Evolutionary conservation across 2,888 invertebrate genomes (phyloP).

Genomic region (Xanthia icteritia): DNA sequence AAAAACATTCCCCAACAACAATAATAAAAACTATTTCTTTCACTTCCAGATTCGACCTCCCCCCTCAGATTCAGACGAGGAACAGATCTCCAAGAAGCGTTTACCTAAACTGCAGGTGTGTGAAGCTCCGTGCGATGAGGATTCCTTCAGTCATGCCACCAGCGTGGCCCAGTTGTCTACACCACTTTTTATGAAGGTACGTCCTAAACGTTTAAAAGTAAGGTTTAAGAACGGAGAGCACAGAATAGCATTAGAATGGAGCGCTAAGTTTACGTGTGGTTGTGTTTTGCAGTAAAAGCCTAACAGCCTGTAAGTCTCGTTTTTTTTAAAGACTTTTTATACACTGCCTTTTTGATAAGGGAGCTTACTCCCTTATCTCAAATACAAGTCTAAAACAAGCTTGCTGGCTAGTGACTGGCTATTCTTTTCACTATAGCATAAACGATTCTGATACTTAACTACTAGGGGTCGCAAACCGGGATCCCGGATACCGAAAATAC

Average conservation of each 20-base stretch:
- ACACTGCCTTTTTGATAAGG: too few species aligned
- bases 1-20: not conserved
- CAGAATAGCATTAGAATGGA: slow-evolving; percentile 4
- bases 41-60: slow-evolving; percentile 81
- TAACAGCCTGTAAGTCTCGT: too few species aligned
- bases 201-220: not conserved
- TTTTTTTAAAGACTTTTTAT: too few species aligned
- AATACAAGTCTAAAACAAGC: too few species aligned
- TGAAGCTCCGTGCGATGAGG: slow-evolving; percentile 77
- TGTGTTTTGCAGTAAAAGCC: too few species aligned
- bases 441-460: too few species aligned
- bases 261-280: too few species aligned
- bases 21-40: slow-evolving; percentile 2
- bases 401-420: too few species aligned
- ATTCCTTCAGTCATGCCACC: slow-evolving; percentile 78
- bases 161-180: slow-evolving; percentile 85
- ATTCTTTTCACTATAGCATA: too few species aligned
- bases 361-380: too few species aligned
- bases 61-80: slow-evolving; percentile 85
- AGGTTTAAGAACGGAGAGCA: not conserved
- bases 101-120: slow-evolving; percentile 75
- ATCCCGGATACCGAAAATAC: too few species aligned
- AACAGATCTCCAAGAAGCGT: slow-evolving; percentile 73
- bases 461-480: too few species aligned
- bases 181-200: slow-evolving; percentile 86